Evolutionary conservation across 2,888 invertebrate species (phyloP).

Genomic region (Doris montereyensis): DNA sequence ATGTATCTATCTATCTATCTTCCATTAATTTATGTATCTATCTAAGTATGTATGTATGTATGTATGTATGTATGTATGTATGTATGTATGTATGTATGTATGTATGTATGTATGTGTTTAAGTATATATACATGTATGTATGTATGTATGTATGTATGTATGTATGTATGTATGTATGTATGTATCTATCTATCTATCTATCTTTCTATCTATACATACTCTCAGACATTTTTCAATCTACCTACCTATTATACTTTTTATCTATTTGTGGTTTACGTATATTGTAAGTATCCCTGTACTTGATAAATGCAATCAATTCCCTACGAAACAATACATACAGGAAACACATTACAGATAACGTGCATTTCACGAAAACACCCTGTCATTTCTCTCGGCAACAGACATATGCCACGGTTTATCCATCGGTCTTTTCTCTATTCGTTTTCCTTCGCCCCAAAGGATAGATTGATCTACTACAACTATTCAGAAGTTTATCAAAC

Average conservation of each 20-base stretch:
- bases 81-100: not conserved
- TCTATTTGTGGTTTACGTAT: too few relatives aligned
- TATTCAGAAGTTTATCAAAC: not conserved
- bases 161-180: conserved; percentile 27
- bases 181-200: conserved; percentile 18
- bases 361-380: too few relatives aligned
- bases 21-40: too few relatives aligned
- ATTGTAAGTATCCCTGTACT: too few relatives aligned
- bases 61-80: not conserved
- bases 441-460: not conserved
- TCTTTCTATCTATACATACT: conserved; percentile 4
- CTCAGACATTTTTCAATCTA: not conserved
- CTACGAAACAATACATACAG: too few relatives aligned
- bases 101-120: not conserved
- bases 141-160: conserved; percentile 33
- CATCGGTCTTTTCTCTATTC: not conserved
- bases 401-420: too few relatives aligned
- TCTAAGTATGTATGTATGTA: not conserved
- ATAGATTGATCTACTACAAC: not conserved
- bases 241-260: not conserved
- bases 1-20: not conserved
- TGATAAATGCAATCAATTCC: too few relatives aligned
- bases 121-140: not conserved
- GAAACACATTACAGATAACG: too few relatives aligned
- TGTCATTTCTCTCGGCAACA: too few relatives aligned